phyloP scores from a whole-genome alignment of 2,113 vertebrate genomes.

The Gallinago media region DNA sequence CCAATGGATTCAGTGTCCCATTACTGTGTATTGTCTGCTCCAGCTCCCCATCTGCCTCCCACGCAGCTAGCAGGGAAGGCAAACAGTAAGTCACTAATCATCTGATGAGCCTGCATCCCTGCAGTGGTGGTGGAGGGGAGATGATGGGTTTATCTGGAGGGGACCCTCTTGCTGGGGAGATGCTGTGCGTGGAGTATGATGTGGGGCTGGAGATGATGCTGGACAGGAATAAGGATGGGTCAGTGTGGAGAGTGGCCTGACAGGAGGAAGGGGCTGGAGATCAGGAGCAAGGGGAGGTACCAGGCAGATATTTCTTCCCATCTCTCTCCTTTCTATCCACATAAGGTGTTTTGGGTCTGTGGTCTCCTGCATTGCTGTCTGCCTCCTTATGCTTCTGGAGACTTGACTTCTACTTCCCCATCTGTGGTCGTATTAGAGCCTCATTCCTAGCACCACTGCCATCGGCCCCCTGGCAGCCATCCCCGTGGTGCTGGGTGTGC shows the following conservation, averaged over 20 bases:
- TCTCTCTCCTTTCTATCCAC: not conserved
- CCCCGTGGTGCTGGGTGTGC: rapidly evolving
- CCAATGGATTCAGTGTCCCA: not conserved
- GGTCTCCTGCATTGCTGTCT: not conserved
- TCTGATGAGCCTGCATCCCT: not conserved
- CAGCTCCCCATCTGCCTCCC: not conserved
- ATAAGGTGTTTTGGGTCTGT: not conserved
- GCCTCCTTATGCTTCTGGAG: not conserved
- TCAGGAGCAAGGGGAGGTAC: not conserved
- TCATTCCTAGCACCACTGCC: not conserved
- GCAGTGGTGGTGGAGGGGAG: not conserved
- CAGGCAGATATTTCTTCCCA: not conserved
- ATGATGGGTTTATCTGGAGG: not conserved
- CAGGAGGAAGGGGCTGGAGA: not conserved
- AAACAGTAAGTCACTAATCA: not conserved
- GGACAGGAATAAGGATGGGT: not conserved
- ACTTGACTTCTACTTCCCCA: not conserved
- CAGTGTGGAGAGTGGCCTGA: not conserved
- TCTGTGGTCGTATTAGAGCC: not conserved
- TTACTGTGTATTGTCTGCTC: not conserved
- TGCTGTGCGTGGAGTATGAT: not conserved
- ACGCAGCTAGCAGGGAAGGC: not conserved
- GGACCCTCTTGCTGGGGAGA: not conserved
- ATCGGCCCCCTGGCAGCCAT: not conserved
- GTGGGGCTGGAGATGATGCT: not conserved